Conservation (phyloP, 2,113 vertebrate species). For the Ginglymostoma cirratum region DNA sequence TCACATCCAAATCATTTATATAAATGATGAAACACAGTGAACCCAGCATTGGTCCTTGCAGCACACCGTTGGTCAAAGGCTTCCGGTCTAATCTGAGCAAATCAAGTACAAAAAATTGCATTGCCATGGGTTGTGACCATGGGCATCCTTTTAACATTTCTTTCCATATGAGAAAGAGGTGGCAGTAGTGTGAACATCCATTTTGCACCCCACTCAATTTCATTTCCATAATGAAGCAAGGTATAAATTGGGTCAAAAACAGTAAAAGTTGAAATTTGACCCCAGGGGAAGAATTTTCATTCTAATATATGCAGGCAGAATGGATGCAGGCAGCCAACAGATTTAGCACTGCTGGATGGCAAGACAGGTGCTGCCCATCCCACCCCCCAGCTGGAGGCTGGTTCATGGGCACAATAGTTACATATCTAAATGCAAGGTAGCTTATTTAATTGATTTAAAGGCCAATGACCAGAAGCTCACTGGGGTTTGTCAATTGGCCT, state of each 20-base stretch:
- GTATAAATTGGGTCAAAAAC: neutral
- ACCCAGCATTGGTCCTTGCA: too few species aligned
- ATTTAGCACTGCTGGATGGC: neutral
- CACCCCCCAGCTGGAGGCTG: too few species aligned
- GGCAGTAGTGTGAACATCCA: neutral
- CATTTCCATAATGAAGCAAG: neutral
- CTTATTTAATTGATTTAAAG: neutral
- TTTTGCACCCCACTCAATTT: neutral
- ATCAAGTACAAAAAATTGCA: neutral
- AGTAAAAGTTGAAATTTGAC: neutral
- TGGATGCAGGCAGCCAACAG: neutral
- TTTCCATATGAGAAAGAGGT: neutral
- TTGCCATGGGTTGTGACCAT: neutral
- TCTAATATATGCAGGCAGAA: neutral
- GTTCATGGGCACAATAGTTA: too few species aligned
- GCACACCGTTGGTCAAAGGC: too few species aligned
- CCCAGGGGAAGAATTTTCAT: neutral
- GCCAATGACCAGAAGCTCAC: neutral
- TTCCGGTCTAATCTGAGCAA: neutral
- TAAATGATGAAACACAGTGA: too few species aligned
- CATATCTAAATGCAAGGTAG: neutral
- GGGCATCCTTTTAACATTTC: neutral
- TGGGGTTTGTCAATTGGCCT: neutral
- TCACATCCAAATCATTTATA: too few species aligned
- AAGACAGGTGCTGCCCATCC: neutral